phyloP scores from a whole-genome alignment of 2,113 vertebrate species.

The Phyllopteryx taeniolatus region DNA sequence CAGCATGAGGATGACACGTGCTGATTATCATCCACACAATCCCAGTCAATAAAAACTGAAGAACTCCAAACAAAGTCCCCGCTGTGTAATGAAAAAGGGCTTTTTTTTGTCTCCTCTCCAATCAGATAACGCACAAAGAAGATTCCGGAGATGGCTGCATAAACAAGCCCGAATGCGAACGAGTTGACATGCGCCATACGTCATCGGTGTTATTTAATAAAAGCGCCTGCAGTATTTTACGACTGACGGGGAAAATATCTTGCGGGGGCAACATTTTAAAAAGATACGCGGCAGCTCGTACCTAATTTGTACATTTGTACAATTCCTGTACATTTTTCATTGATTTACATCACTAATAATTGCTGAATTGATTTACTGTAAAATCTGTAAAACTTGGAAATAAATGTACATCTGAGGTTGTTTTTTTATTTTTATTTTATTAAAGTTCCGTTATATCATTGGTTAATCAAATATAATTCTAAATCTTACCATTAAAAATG shows the following conservation, averaged over 20 bases:
- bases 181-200: slow-evolving; percentile 16
- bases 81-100: slow-evolving; percentile 20
- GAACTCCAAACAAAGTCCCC: slow-evolving; percentile 3
- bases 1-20: neutral
- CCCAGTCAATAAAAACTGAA: neutral
- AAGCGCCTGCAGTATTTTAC: slow-evolving; percentile 18
- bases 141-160: slow-evolving; percentile 23
- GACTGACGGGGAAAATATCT: neutral
- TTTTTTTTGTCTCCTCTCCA: slow-evolving; percentile 18
- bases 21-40: neutral
- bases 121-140: slow-evolving; percentile 35
- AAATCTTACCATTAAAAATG: too few species aligned
- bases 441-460: too few species aligned
- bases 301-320: too few species aligned
- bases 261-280: neutral
- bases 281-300: neutral
- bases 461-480: too few species aligned
- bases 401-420: too few species aligned
- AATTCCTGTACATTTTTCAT: neutral
- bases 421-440: too few species aligned
- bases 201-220: slow-evolving; percentile 54
- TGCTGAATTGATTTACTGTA: too few species aligned
- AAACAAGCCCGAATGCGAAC: slow-evolving; percentile 46
- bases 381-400: too few species aligned
- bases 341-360: too few species aligned